Evolutionary conservation across 2,113 vertebrate genomes (phyloP).

Genomic region (Oenanthe melanoleuca): DNA sequence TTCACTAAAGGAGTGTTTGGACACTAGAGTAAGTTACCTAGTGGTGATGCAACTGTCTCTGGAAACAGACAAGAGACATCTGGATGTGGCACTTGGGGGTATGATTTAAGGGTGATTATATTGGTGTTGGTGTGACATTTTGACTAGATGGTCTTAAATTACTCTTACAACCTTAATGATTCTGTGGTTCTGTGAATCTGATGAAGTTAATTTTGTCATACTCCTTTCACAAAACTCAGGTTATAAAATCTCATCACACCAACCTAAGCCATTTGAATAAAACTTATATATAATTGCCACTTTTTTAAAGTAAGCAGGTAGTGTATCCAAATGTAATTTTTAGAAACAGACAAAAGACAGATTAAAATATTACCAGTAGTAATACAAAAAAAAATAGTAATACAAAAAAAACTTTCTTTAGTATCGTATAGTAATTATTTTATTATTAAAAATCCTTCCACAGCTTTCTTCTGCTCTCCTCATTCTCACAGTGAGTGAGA

Average conservation of each 20-base stretch:
- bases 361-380: background rate
- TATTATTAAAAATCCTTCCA: background rate
- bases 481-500: accelerated
- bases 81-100: background rate
- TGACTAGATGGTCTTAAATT: background rate
- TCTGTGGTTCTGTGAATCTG: background rate
- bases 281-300: background rate
- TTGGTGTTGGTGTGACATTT: background rate
- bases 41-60: background rate
- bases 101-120: background rate
- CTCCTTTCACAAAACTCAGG: background rate
- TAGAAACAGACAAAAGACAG: background rate
- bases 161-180: accelerated
- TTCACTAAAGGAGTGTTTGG: background rate
- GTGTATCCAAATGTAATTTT: background rate
- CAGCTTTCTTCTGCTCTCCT: background rate
- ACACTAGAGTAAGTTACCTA: background rate
- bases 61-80: background rate
- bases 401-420: background rate
- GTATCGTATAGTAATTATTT: background rate
- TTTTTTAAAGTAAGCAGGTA: background rate
- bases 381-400: too few relatives aligned
- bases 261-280: background rate
- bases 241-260: background rate
- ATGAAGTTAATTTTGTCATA: background rate